Percentiles rank a stretch among this genome's conserved stretches.
phyloP scores from a whole-genome alignment of 2,797 vertebrate species.

The Antrozous pallidus region DNA sequence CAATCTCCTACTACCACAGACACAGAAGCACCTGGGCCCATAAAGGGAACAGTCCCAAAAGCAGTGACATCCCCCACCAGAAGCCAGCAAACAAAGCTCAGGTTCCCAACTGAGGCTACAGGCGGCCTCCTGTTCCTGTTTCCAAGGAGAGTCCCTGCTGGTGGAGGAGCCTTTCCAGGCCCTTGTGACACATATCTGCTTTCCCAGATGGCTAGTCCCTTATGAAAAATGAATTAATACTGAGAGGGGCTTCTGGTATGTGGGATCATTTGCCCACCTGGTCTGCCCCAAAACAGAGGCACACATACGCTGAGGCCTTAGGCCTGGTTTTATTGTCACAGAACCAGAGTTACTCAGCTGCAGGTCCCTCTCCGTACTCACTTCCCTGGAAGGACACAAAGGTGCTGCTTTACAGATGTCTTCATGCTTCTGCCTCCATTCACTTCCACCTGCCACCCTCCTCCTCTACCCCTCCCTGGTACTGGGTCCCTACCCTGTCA shows the following conservation, averaged over 20 bases:
- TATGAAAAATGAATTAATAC: too few species aligned
- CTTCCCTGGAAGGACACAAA: neutral
- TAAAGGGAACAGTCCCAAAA: too few species aligned
- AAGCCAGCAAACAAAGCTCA: neutral
- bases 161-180: neutral
- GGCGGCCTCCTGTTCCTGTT: accelerated
- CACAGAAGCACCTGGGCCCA: neutral
- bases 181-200: too few species aligned
- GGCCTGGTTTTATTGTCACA: neutral
- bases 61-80: neutral
- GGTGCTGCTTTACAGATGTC: neutral
- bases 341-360: neutral
- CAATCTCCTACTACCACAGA: neutral
- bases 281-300: neutral
- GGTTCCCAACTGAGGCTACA: neutral
- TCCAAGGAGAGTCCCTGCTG: neutral
- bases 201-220: neutral
- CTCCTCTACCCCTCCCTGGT: neutral
- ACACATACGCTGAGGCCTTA: neutral
- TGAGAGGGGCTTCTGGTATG: neutral
- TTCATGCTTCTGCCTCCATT: neutral
- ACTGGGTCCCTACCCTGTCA: neutral
- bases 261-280: neutral
- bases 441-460: neutral
- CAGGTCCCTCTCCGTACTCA: neutral